These are phyloP conservation scores for Anser brachyrhynchus DNA, from an alignment of 2,113 vertebrate species.

Conservation along the genomic window DNA sequence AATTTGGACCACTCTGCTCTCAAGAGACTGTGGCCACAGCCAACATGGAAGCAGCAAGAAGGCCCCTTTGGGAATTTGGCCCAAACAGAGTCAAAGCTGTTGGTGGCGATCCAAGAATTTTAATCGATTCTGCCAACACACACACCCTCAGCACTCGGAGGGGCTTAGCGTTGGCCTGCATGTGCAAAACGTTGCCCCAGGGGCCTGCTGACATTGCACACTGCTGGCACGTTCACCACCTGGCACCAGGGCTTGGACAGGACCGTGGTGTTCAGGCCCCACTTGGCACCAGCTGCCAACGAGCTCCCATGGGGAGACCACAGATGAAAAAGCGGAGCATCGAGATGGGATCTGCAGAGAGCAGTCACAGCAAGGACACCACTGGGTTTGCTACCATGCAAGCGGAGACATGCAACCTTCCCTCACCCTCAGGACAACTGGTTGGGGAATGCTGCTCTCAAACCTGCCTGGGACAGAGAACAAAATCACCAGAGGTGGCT, in stretches of 20 bases:
- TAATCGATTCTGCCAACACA: neutral
- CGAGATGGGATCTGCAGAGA: neutral
- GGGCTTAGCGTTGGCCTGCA: neutral
- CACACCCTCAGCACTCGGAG: neutral
- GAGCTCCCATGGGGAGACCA: neutral
- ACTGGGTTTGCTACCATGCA: neutral
- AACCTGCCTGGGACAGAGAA: neutral
- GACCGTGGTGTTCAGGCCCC: neutral
- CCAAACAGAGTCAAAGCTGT: neutral
- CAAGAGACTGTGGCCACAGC: conserved; percentile 1
- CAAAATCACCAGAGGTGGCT: neutral
- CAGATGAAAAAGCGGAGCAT: neutral
- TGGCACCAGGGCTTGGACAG: fast-evolving
- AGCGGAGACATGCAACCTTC: neutral
- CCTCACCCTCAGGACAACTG: fast-evolving
- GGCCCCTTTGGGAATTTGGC: conserved; percentile 22
- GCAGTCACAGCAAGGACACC: neutral
- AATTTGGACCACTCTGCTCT: neutral
- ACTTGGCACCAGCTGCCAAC: neutral
- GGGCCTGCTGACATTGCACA: neutral
- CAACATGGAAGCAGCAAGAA: conserved; percentile 11
- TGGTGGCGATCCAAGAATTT: neutral
- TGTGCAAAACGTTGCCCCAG: neutral
- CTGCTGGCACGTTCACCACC: neutral
- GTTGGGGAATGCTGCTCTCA: neutral